Conservation (phyloP, 2,888 invertebrate genomes). For the Synergus itoensis region DNA sequence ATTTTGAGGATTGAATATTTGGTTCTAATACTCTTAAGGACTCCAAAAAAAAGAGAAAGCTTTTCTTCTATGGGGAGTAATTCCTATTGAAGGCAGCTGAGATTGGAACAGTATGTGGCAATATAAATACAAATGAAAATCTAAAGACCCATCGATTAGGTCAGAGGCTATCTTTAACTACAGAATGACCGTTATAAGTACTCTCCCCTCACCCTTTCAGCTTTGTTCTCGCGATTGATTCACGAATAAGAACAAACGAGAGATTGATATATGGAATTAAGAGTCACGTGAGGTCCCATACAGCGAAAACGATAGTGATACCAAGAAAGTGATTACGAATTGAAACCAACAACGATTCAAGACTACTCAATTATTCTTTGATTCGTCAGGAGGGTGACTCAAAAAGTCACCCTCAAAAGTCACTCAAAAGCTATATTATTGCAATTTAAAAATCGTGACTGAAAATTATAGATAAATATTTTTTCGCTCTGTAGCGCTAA, state of each 20-base stretch:
- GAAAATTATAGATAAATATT: too few species aligned
- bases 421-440: too few species aligned
- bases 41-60: too few species aligned
- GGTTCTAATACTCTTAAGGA: too few species aligned
- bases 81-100: not conserved
- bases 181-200: not conserved
- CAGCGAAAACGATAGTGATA: too few species aligned
- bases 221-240: constrained; percentile 1
- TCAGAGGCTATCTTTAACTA: constrained; percentile 18
- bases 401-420: too few species aligned
- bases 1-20: not conserved
- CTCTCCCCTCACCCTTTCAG: not conserved
- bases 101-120: not conserved
- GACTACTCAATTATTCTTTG: too few species aligned
- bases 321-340: too few species aligned
- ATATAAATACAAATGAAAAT: not conserved
- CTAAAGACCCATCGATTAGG: not conserved
- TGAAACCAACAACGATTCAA: too few species aligned
- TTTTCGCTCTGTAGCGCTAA: too few species aligned
- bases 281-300: not conserved
- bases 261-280: not conserved
- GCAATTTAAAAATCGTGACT: too few species aligned
- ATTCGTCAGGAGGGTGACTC: too few species aligned
- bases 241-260: not conserved
- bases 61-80: not conserved